Conservation (phyloP, 2,797 vertebrate genomes). For the Acipenser transmontanus region DNA sequence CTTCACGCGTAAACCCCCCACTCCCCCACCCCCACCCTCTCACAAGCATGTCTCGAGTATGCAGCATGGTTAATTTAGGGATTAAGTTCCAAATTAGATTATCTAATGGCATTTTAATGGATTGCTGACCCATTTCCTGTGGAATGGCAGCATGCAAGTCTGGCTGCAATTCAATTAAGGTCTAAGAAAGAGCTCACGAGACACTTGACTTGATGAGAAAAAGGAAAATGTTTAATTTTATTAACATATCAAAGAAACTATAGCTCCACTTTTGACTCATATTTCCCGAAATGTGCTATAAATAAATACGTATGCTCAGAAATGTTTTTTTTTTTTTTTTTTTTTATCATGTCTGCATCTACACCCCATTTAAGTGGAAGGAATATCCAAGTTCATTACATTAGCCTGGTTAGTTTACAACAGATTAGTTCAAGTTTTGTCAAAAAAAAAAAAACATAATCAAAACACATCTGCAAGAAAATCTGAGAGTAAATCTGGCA, state of each 20-base stretch:
- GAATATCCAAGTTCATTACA: background rate
- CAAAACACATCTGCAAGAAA: too few relatives aligned
- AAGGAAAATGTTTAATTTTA: slow-evolving; percentile 6
- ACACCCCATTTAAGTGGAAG: background rate
- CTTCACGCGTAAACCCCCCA: slow-evolving; percentile 59
- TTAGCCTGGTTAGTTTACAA: background rate
- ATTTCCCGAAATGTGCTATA: background rate
- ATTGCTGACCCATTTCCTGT: slow-evolving; percentile 96
- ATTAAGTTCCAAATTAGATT: slow-evolving; percentile 96
- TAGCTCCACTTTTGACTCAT: background rate
- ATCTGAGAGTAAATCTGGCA: too few relatives aligned
- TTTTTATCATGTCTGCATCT: background rate
- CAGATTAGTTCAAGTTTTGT: background rate
- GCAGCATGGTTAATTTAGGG: slow-evolving; percentile 85
- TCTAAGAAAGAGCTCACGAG: slow-evolving; percentile 64
- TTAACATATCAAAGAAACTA: slow-evolving; percentile 5
- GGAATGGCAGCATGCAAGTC: slow-evolving; percentile 79
- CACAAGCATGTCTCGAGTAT: slow-evolving; percentile 66
- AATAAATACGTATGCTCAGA: background rate
- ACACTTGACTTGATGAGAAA: slow-evolving; percentile 49
- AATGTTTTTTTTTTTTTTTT: background rate
- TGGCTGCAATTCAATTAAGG: slow-evolving; percentile 78
- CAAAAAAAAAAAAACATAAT: too few relatives aligned
- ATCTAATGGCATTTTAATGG: slow-evolving; percentile 98
- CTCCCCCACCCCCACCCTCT: slow-evolving; percentile 36